phyloP scores from a whole-genome alignment of 2,888 invertebrate genomes.

The Girardia tigrina region DNA sequence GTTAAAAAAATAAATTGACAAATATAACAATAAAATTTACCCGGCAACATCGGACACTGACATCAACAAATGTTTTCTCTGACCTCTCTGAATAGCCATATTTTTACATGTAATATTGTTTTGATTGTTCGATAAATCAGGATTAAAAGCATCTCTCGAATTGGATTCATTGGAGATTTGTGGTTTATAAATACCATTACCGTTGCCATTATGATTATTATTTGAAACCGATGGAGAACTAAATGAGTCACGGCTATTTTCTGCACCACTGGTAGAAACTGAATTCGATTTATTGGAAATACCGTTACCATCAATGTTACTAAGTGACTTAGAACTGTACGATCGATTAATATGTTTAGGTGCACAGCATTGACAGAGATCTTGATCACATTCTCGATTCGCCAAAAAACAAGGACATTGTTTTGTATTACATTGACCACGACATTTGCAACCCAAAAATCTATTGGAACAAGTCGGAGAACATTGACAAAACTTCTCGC shows the following conservation, averaged over 20 bases:
- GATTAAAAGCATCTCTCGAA: not conserved
- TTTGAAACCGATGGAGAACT: too few relatives aligned
- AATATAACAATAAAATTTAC: too few relatives aligned
- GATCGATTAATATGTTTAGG: conserved; percentile 4
- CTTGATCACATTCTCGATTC: conserved; percentile 95
- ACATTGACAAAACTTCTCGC: conserved; percentile 95
- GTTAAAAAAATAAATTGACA: too few relatives aligned
- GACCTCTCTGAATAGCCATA: conserved; percentile 74
- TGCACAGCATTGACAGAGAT: conserved; percentile 79
- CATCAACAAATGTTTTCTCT: conserved; percentile 66
- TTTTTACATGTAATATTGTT: conserved; percentile 63
- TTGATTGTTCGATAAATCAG: not conserved
- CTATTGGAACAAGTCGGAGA: conserved; percentile 36
- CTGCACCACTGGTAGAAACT: not conserved
- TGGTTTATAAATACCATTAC: not conserved
- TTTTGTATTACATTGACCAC: conserved; percentile 94
- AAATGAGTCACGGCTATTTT: not conserved
- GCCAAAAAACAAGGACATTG: conserved; percentile 96
- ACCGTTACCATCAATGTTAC: conserved; percentile 48
- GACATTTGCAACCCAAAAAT: conserved; percentile 76
- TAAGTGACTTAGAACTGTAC: conserved; percentile 74
- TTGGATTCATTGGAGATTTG: not conserved
- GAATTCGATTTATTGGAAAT: not conserved
- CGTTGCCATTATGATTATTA: not conserved
- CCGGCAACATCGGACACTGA: conserved; percentile 96